A percentile compares a stretch with the other conserved stretches of the same genome.
These are phyloP conservation scores for Hermaeophaga mercurialis DNA, from an alignment of 2,888 invertebrate species.

Conservation along the genomic window DNA sequence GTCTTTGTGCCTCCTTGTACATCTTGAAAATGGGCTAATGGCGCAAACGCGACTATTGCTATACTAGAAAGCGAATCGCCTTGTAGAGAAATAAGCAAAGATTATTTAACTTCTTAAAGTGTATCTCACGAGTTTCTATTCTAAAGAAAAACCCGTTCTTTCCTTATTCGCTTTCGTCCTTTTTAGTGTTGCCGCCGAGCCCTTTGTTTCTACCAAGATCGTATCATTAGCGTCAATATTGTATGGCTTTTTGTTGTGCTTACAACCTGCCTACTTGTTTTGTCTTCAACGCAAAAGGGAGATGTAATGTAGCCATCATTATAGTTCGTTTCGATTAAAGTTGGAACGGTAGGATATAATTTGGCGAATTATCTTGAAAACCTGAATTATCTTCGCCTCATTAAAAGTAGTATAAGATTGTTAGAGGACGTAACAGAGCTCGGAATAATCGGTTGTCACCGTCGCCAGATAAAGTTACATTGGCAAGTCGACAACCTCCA, in stretches of 20 bases:
- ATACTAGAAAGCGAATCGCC: too few species aligned
- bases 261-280: slow-evolving; percentile 16
- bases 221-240: slow-evolving; percentile 34
- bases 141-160: slow-evolving; percentile 11
- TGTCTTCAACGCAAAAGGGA: slow-evolving; percentile 16
- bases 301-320: slow-evolving; percentile 20
- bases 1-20: too few species aligned
- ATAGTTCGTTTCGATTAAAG: slow-evolving; percentile 23
- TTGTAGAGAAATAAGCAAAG: background rate
- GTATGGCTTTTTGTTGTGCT: slow-evolving; percentile 28
- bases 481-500: too few species aligned
- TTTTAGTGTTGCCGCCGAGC: slow-evolving; percentile 23
- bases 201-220: slow-evolving; percentile 31
- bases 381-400: slow-evolving; percentile 11
- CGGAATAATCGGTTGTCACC: background rate
- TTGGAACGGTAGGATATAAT: slow-evolving; percentile 18
- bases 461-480: too few species aligned
- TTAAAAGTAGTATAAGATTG: slow-evolving; percentile 13
- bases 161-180: slow-evolving; percentile 11
- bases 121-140: slow-evolving; percentile 11
- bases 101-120: slow-evolving; percentile 4
- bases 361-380: slow-evolving; percentile 16
- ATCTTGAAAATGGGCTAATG: too few species aligned
- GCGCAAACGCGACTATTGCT: too few species aligned
- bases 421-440: background rate